Base-by-base conservation (phyloP, 2,113 vertebrate species). In the human region DNA sequence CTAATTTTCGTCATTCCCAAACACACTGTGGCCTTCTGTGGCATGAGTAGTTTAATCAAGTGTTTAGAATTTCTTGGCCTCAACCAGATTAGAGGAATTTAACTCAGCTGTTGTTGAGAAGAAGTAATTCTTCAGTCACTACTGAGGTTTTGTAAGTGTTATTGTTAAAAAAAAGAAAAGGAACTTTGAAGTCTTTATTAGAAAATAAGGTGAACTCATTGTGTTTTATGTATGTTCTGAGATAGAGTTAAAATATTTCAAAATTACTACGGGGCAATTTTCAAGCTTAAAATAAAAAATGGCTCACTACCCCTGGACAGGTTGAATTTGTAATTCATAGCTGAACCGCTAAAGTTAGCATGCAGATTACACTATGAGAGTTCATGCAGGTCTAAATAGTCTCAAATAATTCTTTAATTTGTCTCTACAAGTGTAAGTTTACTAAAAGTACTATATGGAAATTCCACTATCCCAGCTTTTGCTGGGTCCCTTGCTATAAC, bases 51-150 rank as follows among this genome's bases (percentile, higher is more conserved):
- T 85, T 90, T 86, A 88, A 81, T 90, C 35, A 73, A 96, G 43
- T 87, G 20, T 92, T 95, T 92, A 95, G 83, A 87, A 84, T 92
- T 93, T 94, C 82, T 89, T 93, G 61, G n/a, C 43, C 57, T 64
- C 83, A 90, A 23, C 18, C 70, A 82, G 38, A 78, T 89, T 66
- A 66, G 50, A 92, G 79, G 72, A 79, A 61, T 82, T 89, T 96
- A 89, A 80, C n/a, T 59, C 61, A 68, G 55, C 52, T 45, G 20
- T 96, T 82, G 43, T 78, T 76, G 22, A 38, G 43, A 35, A 85
- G 85, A 92, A n/a, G 22, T 61, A 88, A 52, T 87, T 90, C 79
- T 61, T 76, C 17, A 88, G 73, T 90, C n/a, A 35, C 38, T 89
- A 12, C 10, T 64, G 43, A 52, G 45, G 8, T 82, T 78, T 75